These are phyloP conservation scores for Lethrus apterus DNA, from an alignment of 1,140 invertebrate species.

Conservation along the genomic window DNA sequence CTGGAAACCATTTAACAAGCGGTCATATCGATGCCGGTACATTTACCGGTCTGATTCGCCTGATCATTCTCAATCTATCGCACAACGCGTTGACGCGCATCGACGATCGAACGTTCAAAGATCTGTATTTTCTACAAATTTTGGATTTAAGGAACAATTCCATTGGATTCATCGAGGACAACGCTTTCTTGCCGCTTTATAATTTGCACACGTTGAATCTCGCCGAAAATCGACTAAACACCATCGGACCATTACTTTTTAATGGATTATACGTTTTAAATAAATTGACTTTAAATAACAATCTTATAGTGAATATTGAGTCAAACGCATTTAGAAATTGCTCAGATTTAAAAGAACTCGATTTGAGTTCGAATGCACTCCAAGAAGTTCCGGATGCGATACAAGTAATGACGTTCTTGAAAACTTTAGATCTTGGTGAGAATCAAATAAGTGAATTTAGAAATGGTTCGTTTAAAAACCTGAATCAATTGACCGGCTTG, in stretches of 20 bases:
- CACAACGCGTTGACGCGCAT: constrained; percentile 75
- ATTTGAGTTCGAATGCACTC: constrained; percentile 79
- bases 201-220: constrained; percentile 81
- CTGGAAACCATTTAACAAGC: constrained; percentile 76
- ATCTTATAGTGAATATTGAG: constrained; percentile 72
- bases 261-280: constrained; percentile 78
- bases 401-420: constrained; percentile 71
- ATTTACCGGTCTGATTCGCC: constrained; percentile 72
- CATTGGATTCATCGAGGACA: constrained; percentile 77
- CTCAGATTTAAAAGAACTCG: constrained; percentile 82
- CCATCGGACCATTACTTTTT: constrained; percentile 72
- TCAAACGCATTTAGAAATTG: constrained; percentile 82
- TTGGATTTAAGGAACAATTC: constrained; percentile 81
- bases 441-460: constrained; percentile 74
- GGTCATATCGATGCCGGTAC: constrained; percentile 74
- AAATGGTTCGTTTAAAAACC: constrained; percentile 74
- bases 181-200: constrained; percentile 77
- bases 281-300: constrained; percentile 77
- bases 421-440: constrained; percentile 79
- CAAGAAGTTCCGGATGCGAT: constrained; percentile 73
- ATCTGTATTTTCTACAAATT: constrained; percentile 79
- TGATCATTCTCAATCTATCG: constrained; percentile 79
- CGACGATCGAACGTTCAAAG: constrained; percentile 77
- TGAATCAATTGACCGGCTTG: constrained; percentile 78
- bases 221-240: constrained; percentile 74